Evolutionary conservation across 2,113 vertebrate genomes (phyloP).

Genomic region (Paedocypris sp.): DNA sequence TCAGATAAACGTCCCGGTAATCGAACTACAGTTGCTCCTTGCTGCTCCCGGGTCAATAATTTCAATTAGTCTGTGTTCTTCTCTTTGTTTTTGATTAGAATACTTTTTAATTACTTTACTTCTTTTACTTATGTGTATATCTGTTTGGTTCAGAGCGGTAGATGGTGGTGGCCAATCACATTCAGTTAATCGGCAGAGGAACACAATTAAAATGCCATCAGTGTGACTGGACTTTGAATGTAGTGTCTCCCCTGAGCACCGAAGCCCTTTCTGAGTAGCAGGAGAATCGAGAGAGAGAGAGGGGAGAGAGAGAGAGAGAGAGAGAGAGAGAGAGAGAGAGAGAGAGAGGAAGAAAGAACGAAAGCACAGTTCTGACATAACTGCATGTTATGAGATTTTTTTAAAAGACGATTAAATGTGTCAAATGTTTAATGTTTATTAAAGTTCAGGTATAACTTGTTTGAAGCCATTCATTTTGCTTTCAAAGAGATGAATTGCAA

Average conservation of each 20-base stretch:
- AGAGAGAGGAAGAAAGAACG: conserved; percentile 12
- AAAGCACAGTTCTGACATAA: conserved; percentile 15
- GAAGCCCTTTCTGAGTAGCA: background rate
- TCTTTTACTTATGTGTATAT: conserved; percentile 13
- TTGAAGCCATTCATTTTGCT: conserved; percentile 24
- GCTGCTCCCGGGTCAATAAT: conserved; percentile 10
- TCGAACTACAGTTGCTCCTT: conserved; percentile 7
- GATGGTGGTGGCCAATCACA: conserved; percentile 26
- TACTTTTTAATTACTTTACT: conserved; percentile 26
- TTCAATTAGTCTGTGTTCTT: conserved; percentile 21
- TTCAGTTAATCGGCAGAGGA: conserved; percentile 12
- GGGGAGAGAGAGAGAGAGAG: background rate
- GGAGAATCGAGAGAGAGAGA: background rate
- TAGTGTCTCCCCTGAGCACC: conserved; percentile 6
- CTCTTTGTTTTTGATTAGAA: conserved; percentile 22
- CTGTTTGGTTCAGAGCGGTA: conserved; percentile 13
- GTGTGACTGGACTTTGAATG: conserved; percentile 25
- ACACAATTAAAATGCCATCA: conserved; percentile 41
- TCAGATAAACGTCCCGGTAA: background rate
- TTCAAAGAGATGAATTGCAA: conserved; percentile 14
- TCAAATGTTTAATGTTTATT: conserved; percentile 23
- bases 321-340: background rate
- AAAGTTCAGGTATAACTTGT: conserved; percentile 20
- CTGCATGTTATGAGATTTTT: background rate
- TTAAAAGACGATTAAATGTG: conserved; percentile 21